Base-by-base conservation (phyloP, 2,113 vertebrate species). In the Canis aureus region DNA sequence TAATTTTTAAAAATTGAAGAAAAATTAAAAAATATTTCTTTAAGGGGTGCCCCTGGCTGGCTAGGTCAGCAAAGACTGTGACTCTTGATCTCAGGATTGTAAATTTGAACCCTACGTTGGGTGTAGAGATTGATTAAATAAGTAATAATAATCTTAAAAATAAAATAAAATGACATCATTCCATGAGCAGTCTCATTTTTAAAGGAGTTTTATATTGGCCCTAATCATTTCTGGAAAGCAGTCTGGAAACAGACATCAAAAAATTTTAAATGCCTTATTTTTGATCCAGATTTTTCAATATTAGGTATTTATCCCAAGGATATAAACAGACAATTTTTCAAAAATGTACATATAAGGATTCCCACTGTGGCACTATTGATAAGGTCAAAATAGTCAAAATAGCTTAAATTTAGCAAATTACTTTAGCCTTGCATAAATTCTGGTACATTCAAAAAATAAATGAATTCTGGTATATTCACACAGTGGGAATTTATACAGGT, bases 341-440 rank as follows among this genome's bases (percentile, higher is more conserved):
- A 94, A 98, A 96, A 23, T 62, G 35, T 86, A 86, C 5, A 64
- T 22, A 8, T 69, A 89, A 66, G n/a, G 60, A 90, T 95, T 95
- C 43, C 22, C n/a, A 95, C 20, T 90, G 12, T 23, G 0, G 3
- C 71, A 9, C 11, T 89, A 83, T 0, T 80, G 53, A 60, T 60
- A 78, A 71, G 82, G 76, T 95, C 3, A 85, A 97, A 95, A 73
- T 43, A 80, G 5, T 79, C 29, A n/a, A 94, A 95, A 66, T 22
- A 89, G 15, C n/a, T 8, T 88, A 91, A 66, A 55, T 29, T 60
- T 69, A 66, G 76, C 0, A 94, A 78, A 69, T 85, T 66, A 74
- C 51, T 86, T 67, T 59, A 94, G n/a, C 5, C n/a, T 11, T 79
- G 9, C 25, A 92, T 80, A 92, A 78, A 62, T 62, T 76, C 25